Evolutionary conservation across 2,113 vertebrate genomes (phyloP).

Genomic region (Anser brachyrhynchus): DNA sequence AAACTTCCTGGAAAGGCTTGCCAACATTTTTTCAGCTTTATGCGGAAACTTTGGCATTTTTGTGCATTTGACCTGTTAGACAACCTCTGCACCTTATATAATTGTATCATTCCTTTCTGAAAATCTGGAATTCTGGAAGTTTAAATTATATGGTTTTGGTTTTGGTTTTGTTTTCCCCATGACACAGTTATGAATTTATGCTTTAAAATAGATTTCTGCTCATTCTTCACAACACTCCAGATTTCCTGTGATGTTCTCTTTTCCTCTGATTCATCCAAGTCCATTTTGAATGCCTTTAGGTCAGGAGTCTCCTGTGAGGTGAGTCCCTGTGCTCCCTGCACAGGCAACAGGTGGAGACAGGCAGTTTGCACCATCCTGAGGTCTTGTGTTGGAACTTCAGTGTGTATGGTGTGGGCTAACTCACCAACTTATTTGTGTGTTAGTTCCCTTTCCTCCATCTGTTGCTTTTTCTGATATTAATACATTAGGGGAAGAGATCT

Average conservation of each 20-base stretch:
- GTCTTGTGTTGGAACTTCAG: accelerated
- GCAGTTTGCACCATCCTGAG: neutral
- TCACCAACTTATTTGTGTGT: neutral
- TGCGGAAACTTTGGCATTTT: neutral
- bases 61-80: neutral
- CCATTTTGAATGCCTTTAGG: neutral
- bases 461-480: neutral
- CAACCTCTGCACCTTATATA: neutral
- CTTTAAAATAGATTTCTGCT: neutral
- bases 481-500: neutral
- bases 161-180: neutral
- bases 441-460: neutral
- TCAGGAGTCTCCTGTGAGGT: neutral
- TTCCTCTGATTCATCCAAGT: neutral
- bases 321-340: neutral
- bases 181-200: neutral
- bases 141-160: neutral
- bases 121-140: neutral
- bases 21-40: neutral
- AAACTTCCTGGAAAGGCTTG: neutral
- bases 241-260: neutral
- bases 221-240: neutral
- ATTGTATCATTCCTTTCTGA: neutral
- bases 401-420: accelerated
- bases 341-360: neutral